phyloP scores from a whole-genome alignment of 2,113 vertebrate species.

The Hemibagrus wyckioides region DNA sequence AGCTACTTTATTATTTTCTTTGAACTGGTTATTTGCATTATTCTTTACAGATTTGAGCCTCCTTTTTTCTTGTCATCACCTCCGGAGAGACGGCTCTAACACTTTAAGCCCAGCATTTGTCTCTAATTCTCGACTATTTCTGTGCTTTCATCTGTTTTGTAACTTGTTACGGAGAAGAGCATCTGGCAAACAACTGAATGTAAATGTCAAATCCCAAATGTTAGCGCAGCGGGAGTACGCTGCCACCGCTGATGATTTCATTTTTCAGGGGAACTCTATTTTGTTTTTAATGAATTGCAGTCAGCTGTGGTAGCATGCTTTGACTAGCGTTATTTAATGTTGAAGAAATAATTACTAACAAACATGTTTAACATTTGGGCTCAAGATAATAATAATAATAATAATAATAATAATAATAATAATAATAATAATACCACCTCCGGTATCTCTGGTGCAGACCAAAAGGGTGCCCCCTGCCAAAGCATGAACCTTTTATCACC shows the following conservation, averaged over 20 bases:
- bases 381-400: constrained; percentile 5
- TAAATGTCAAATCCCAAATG: constrained; percentile 34
- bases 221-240: not conserved
- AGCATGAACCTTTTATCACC: not conserved
- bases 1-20: not conserved
- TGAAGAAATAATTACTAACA: constrained; percentile 15
- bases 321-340: not conserved
- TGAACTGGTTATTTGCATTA: not conserved
- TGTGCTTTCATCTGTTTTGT: not conserved
- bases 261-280: constrained; percentile 7
- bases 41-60: not conserved
- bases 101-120: not conserved
- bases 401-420: too few relatives aligned
- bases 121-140: not conserved
- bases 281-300: constrained; percentile 24
- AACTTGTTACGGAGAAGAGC: constrained; percentile 1
- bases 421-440: too few relatives aligned
- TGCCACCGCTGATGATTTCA: constrained; percentile 10
- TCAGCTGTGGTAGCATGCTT: constrained; percentile 8
- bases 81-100: not conserved
- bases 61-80: not conserved
- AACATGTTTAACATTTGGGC: constrained; percentile 1
- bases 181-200: constrained; percentile 15
- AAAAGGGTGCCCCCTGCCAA: not conserved
- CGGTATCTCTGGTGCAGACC: not conserved